Evolutionary conservation across 2,113 vertebrate species (phyloP), one percentile per base, ranked within the genome.

Genomic region (Dipodomys ordii): DNA sequence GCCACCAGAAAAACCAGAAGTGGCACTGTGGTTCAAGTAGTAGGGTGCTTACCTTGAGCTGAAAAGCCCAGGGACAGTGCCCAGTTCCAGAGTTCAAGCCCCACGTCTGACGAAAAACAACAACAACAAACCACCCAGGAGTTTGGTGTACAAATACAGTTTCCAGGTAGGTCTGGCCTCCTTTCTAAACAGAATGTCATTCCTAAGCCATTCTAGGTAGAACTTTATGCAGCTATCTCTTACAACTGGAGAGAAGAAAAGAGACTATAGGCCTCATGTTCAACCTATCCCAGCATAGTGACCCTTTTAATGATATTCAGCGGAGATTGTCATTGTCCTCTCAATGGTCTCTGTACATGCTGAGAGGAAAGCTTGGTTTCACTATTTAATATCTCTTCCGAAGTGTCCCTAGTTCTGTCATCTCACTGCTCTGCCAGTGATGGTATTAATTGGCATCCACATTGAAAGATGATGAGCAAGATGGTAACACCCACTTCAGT

Each of bases 321-420:
- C 87, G 23, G 35, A 92, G 81, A 88, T 85, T 81, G 80, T 92
- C 83, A 83, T 71, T 92, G 71, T 93, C 83, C 92, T 91, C 83
- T 83, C 88, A 93, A 92, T 64, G 92, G 35, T 78, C 16, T 97
- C 65, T n/a, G 28, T 28, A 57, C 94, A 90, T n/a, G 69, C 90
- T 68, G 57, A 92, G 85, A 90, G 78, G 91, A 49, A 90, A 94
- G 81, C 92, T 88, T 44, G 67, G 94, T 88, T 96, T 92, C 69
- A 83, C 92, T 93, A 91, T 94, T 95, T 87, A 89, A 88, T 85
- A 68, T 93, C 87, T 78, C 95, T 79, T 80, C 23, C 76, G 30
- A 74, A 89, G 65, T 93, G 9, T 72, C 64, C 89, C 60, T 79
- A 87, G 69, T 92, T 96, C 69, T 44, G 16, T 83, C 67, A 9